Base-by-base conservation (phyloP, 2,113 vertebrate genomes). In the Spheniscus mendiculus region DNA sequence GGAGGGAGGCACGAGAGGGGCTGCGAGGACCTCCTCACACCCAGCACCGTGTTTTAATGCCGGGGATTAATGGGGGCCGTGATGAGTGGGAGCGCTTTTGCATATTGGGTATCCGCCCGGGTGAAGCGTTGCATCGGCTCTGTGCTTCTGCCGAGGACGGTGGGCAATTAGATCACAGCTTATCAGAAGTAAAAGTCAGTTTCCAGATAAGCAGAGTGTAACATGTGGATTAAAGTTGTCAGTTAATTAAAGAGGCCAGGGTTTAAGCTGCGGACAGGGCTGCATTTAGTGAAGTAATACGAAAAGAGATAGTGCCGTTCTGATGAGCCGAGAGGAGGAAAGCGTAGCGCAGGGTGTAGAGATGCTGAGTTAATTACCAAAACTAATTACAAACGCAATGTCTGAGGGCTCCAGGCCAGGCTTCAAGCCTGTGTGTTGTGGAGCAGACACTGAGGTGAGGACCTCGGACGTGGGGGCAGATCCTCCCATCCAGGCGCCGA, bases 171-270 rank as follows among this genome's bases (percentile, higher is more conserved):
- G 74, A 83, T 58, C 55, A 52, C 2, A 11, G 87, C n/a, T 96
- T 95, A 78, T 92, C 50, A n/a, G 12, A 34, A 81, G 36, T 27
- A 83, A 69, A 66, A 92, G 74, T 86, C 73, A 80, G 66, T 94
- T 95, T 90, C 73, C 71, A 89, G 73, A 92, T 58, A 44, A 91
- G 44, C 78, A 71, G 45, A 30, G 58, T 56, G n/a, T 80, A 61
- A 87, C 65, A 29, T 7, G 6, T 69, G 78, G 80, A 83, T 91
- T 81, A 76, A 83, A 69, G 20, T 18, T 88, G 45, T 42, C 78
- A 38, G 49, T 78, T 97, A 85, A 94, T 93, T 78, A 95, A 93
- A 91, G 71, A 90, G 52, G 50, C 27, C 1, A 38, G 8, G 32
- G 59, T 56, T 70, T 45, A 61, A 94, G 66, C 25, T 7, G 20